Evolutionary conservation across 2,113 vertebrate species (phyloP).

Genomic region (Cebus imitator): DNA sequence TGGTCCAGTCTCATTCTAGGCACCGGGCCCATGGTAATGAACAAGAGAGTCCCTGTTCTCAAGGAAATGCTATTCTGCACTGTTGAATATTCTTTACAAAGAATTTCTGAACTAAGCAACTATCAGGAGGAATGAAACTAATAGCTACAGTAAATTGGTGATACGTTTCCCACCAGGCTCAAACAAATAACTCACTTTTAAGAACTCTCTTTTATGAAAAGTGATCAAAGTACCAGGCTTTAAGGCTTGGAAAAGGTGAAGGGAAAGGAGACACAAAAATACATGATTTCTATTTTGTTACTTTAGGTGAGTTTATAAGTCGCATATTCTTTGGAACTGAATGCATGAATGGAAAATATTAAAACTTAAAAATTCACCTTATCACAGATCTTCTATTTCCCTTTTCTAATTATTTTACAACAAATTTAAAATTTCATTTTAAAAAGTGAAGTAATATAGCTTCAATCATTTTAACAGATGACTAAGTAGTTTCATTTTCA

Average conservation of each 20-base stretch:
- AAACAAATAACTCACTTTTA: not conserved
- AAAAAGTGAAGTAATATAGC: not conserved
- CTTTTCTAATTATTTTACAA: not conserved
- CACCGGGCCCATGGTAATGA: not conserved
- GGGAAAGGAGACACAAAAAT: not conserved
- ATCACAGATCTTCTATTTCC: not conserved
- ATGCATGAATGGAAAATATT: not conserved
- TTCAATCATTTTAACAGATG: not conserved
- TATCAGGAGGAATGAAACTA: not conserved
- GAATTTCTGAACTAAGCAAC: not conserved
- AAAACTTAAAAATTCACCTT: not conserved
- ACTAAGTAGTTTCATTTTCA: not conserved
- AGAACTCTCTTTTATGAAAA: not conserved
- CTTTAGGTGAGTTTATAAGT: not conserved
- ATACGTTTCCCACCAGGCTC: not conserved
- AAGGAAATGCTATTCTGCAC: not conserved
- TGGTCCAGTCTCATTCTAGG: not conserved
- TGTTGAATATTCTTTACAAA: not conserved
- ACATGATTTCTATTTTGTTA: not conserved
- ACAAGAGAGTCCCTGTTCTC: not conserved
- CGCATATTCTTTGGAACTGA: not conserved
- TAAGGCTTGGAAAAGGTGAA: not conserved
- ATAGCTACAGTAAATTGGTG: not conserved
- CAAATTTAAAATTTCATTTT: not conserved
- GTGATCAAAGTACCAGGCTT: not conserved